Conservation (phyloP, 2,797 vertebrate species). For the Sebastes steindachneri region DNA sequence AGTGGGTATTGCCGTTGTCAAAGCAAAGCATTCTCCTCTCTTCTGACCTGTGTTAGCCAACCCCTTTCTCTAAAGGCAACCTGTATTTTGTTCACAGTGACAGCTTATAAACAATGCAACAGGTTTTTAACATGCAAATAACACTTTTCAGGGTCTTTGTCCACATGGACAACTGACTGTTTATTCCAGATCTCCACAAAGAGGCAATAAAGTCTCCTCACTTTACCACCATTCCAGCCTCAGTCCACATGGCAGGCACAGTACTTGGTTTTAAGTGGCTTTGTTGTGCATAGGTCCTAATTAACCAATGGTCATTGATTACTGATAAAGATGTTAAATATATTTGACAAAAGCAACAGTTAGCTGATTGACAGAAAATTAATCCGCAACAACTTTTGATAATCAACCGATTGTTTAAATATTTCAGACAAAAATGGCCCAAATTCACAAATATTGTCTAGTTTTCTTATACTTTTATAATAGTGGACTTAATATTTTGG, state of each 20-base stretch:
- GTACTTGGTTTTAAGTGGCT: neutral
- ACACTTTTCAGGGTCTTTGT: slow-evolving; percentile 60
- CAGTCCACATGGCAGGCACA: neutral
- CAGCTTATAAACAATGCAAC: slow-evolving; percentile 53
- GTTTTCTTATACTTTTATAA: neutral
- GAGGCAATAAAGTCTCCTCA: slow-evolving; percentile 37
- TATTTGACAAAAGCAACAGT: neutral
- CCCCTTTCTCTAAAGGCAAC: slow-evolving; percentile 53
- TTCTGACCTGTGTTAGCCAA: neutral
- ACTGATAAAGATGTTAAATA: neutral
- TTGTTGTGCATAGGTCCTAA: neutral
- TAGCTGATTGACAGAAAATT: neutral
- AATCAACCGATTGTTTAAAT: neutral
- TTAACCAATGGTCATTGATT: neutral
- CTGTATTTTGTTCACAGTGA: slow-evolving; percentile 37
- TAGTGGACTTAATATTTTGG: neutral
- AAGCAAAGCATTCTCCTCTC: slow-evolving; percentile 14
- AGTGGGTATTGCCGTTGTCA: neutral
- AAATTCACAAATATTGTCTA: neutral
- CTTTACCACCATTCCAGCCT: neutral
- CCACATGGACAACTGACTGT: slow-evolving; percentile 56
- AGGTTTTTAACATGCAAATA: slow-evolving; percentile 60
- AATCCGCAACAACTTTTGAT: neutral
- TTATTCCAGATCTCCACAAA: slow-evolving; percentile 65
- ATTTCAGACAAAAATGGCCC: neutral